Evolutionary conservation across 2,113 vertebrate genomes (phyloP), one percentile per base, ranked within the genome.

Genomic region (Polyodon spathula): DNA sequence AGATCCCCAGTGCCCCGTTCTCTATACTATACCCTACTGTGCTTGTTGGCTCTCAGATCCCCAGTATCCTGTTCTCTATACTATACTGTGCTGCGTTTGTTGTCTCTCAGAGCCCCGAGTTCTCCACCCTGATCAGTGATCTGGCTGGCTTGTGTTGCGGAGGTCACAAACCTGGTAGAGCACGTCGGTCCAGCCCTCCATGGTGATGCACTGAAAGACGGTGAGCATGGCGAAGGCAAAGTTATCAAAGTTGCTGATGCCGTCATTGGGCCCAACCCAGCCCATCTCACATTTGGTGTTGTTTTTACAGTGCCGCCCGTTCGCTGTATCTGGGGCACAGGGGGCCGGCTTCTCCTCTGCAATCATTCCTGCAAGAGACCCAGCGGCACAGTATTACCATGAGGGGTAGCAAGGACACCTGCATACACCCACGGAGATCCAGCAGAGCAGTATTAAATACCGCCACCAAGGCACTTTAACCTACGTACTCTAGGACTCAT

Each of bases 241-340:
- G 67, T 99, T 99, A 89, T 99, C 96, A 6, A 99, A 98, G 84
- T 99, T 99, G 41, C 95, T 99, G 68, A 99, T 99, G 81, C 95
- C 96, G 0, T 96, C 86, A 60, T 97, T 97, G 0, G 96, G 96
- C 2, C 96, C 96, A 6, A 92, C 94, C 96, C 96, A 99, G 56
- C 90, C 92, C 12, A 83, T 61, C 59, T 71, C 80, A 78, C 96
- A 99, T 64, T 84, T 73, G 0, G 93, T 93, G 65, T 80, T 87
- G 0, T 99, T 97, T 66, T 84, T 48, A 63, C 96, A 99, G 72
- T 94, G 93, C 40, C 96, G 83, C 7, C 96, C 96, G 0, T 95
- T 93, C 6, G 89, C 89, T 0, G 77, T 76, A 38, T 80, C 83
- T 2, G 88, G 82, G 0, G 93, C 94, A 6, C 96, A 99, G 1